Evolutionary conservation across 2,113 vertebrate genomes (phyloP), one percentile per base, ranked within the genome.

Genomic region (Callipepla californica): DNA sequence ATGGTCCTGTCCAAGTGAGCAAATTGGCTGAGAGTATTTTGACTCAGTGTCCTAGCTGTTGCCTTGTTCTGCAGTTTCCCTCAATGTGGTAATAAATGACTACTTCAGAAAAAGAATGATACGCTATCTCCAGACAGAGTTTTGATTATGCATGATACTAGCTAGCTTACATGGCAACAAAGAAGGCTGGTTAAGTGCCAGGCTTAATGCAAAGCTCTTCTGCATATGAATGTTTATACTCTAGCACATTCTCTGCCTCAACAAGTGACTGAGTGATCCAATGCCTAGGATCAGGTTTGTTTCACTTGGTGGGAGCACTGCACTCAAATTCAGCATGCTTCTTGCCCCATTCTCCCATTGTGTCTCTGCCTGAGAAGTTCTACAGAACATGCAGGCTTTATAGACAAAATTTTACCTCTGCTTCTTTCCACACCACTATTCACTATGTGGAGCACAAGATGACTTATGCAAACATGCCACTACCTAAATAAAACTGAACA

Each of bases 261-360:
- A 42, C 58, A 82, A 87, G 72, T 38, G 63, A 67, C 32, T 7
- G 32, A 55, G 22, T 32, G 48, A 90, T 70, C 34, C 80, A 87
- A n/a, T 80, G 67, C 21, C 25, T 19, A 38, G 25, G 66, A 94
- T 90, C 30, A 51, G 22, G 32, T 89, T 94, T 94, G 81, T 91
- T 96, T 93, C 81, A 55, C 32, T 87, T 82, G 77, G 67, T 94
- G 62, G 30, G n/a, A 50, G 50, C 48, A 79, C 21, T 91, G 50
- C 63, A 87, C 48, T 44, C 85, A 81, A 61, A 47, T 44, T 92
- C 61, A 80, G 40, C 48, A 57, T 82, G 21, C 19, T 91, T 42
- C 85, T 93, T 83, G 65, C 87, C 61, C 80, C 55, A 18, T 13
- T 42, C 10, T 51, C 63, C 42, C 68, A 3, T 75, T 93, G 51